These are phyloP conservation scores for Labeo rohita DNA, from an alignment of 2,113 vertebrate genomes.

Conservation along the genomic window DNA sequence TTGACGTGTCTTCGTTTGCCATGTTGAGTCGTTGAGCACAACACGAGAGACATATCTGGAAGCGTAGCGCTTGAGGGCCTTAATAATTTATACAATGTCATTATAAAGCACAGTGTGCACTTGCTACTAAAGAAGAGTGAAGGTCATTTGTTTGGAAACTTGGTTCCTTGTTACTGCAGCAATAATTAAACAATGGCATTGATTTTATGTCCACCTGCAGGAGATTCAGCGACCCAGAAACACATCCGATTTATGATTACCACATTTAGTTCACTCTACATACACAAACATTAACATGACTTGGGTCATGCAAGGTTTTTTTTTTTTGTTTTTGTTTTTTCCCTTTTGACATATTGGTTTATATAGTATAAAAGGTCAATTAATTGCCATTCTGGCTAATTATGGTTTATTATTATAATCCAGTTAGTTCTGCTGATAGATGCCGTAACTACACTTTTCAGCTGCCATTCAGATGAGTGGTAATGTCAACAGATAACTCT, in stretches of 20 bases:
- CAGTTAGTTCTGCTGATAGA: background rate
- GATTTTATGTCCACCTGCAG: conserved; percentile 6
- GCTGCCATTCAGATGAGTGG: background rate
- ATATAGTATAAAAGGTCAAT: background rate
- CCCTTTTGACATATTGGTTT: background rate
- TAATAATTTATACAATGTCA: conserved; percentile 20
- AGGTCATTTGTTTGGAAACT: conserved; percentile 24
- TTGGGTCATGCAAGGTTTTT: background rate
- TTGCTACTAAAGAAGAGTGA: conserved; percentile 18
- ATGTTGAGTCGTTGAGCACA: conserved; percentile 27
- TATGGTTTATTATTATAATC: background rate
- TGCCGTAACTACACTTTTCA: background rate
- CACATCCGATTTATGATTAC: background rate
- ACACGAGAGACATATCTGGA: background rate
- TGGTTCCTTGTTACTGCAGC: conserved; percentile 7
- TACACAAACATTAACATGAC: background rate
- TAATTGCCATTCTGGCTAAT: background rate
- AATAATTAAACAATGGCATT: conserved; percentile 29
- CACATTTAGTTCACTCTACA: background rate
- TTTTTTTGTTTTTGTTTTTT: background rate
- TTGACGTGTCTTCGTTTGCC: background rate
- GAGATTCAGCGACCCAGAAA: conserved; percentile 10
- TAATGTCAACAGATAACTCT: background rate
- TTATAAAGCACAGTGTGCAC: background rate
- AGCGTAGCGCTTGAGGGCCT: background rate